Conservation (phyloP, 2,888 invertebrate species). For the Lochmaea capreae region DNA sequence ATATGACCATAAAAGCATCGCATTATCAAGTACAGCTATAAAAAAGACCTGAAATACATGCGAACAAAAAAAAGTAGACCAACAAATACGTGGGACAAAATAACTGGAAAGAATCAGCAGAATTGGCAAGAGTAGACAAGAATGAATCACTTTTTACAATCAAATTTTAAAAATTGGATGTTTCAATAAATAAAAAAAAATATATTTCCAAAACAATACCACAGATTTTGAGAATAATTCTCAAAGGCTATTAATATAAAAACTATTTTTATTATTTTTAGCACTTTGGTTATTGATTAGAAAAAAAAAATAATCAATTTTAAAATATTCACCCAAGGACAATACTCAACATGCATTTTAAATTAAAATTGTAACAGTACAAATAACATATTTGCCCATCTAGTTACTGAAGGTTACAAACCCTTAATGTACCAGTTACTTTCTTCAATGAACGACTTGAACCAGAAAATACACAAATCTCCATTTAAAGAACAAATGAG, state of each 20-base stretch:
- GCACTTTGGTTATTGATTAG: neutral
- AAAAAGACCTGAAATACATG: no score
- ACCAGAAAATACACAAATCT: no score
- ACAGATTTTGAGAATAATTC: constrained; percentile 2
- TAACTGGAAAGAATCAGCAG: neutral
- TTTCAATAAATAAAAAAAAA: neutral
- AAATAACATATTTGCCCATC: neutral
- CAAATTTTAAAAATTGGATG: neutral
- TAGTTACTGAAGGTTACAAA: neutral
- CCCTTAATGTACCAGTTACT: no score
- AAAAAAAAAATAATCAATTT: neutral
- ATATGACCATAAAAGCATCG: no score
- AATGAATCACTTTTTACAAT: no score
- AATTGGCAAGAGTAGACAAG: no score
- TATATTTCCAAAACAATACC: neutral
- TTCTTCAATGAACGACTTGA: no score
- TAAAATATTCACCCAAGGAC: no score
- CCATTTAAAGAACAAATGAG: no score
- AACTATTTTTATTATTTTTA: neutral
- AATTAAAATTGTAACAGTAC: neutral
- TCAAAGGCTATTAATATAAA: neutral
- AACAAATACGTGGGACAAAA: no score
- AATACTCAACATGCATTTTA: constrained; percentile 22
- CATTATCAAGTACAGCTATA: no score
- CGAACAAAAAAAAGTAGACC: no score